Evolutionary conservation across 2,888 invertebrate species (phyloP).

Genomic region (Drosophila vallismaia): DNA sequence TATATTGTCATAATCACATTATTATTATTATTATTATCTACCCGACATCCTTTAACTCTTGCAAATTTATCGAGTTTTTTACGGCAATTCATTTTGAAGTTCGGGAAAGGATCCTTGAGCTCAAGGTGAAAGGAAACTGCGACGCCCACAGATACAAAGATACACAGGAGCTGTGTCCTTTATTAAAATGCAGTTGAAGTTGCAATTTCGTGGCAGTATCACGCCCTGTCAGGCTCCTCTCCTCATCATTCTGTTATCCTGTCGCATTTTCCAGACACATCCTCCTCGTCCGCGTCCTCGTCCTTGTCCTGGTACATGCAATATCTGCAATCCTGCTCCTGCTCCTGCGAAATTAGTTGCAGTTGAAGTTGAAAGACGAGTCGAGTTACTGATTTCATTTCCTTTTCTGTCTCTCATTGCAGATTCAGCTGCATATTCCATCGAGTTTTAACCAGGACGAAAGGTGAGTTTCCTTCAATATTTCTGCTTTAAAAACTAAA

Average conservation of each 20-base stretch:
- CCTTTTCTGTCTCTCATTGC: slow-evolving; percentile 14
- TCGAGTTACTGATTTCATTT: slow-evolving; percentile 29
- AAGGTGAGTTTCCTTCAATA: neutral
- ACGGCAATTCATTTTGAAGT: too few species aligned
- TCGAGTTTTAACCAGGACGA: neutral
- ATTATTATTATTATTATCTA: slow-evolving; percentile 1
- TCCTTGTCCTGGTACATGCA: slow-evolving; percentile 46
- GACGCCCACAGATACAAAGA: neutral
- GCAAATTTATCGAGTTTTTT: neutral
- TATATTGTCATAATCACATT: slow-evolving; percentile 11
- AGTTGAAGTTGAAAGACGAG: slow-evolving; percentile 26
- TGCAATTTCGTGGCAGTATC: slow-evolving; percentile 54
- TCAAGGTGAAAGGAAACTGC: neutral
- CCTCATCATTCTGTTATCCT: slow-evolving; percentile 66
- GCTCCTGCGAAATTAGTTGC: slow-evolving; percentile 23
- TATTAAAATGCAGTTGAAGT: slow-evolving; percentile 67
- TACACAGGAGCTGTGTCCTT: slow-evolving; percentile 32
- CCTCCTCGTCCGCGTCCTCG: neutral
- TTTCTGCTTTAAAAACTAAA: neutral
- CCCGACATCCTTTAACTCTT: neutral
- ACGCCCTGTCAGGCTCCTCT: slow-evolving; percentile 18
- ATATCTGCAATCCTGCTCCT: slow-evolving; percentile 34
- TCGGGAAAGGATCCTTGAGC: neutral
- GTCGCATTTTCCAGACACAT: slow-evolving; percentile 60
- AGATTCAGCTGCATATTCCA: neutral